phyloP scores from a whole-genome alignment of 1,140 invertebrate species.

The Rhyacophila brunnea region DNA sequence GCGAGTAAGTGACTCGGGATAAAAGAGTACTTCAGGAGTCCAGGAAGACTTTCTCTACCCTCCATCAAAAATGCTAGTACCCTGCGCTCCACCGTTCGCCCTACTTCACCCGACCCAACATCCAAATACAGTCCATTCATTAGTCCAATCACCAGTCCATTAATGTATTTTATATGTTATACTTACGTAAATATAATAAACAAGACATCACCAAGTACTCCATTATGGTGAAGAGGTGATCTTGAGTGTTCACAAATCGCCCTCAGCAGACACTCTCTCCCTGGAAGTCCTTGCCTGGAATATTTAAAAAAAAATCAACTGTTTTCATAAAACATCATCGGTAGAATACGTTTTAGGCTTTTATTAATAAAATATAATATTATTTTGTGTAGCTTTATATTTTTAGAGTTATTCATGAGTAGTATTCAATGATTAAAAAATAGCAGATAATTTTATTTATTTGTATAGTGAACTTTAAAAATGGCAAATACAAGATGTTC shows the following conservation, averaged over 20 bases:
- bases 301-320: background rate
- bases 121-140: background rate
- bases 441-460: too few species aligned
- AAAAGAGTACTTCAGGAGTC: too few species aligned
- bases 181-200: conserved; percentile 55
- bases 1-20: background rate
- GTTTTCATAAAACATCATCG: background rate
- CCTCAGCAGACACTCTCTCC: conserved; percentile 50
- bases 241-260: conserved; percentile 52
- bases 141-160: too few species aligned
- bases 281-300: conserved; percentile 42
- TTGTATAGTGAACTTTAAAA: too few species aligned
- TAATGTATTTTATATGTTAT: background rate
- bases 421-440: too few species aligned
- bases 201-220: conserved; percentile 51
- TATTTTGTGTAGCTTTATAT: too few species aligned
- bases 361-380: too few species aligned
- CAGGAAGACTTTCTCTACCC: background rate
- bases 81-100: background rate
- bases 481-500: too few species aligned
- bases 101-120: background rate
- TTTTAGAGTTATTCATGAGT: too few species aligned
- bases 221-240: conserved; percentile 45
- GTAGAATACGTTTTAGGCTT: too few species aligned
- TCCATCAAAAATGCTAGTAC: background rate